Conservation (phyloP, 2,888 invertebrate species). For the Drosophila anomalata region DNA sequence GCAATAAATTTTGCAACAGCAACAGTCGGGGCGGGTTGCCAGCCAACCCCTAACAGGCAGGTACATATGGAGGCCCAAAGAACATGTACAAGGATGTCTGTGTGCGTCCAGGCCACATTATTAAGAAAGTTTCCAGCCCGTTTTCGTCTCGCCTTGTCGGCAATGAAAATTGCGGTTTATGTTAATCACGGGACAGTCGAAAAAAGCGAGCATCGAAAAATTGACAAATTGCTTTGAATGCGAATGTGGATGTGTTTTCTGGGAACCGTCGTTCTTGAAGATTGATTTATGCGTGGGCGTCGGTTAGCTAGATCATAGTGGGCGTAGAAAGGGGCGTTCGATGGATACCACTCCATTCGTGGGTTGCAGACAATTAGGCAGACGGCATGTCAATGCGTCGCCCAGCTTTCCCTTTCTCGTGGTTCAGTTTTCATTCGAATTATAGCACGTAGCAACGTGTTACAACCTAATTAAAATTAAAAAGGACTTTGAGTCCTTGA, state of each 20-base stretch:
- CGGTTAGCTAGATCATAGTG: neutral
- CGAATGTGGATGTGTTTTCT: conserved; percentile 30
- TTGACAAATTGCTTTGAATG: conserved; percentile 73
- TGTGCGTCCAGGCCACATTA: conserved; percentile 57
- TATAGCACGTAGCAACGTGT: conserved; percentile 73
- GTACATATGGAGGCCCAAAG: conserved; percentile 46
- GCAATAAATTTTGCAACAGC: conserved; percentile 57
- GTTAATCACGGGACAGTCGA: conserved; percentile 67
- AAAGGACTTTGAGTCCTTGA: conserved; percentile 72
- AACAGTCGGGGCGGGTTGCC: conserved; percentile 28
- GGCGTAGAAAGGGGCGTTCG: conserved; percentile 14
- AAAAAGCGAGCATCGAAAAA: conserved; percentile 50
- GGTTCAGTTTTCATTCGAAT: conserved; percentile 33
- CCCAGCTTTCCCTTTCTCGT: conserved; percentile 20
- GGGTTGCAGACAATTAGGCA: conserved; percentile 64
- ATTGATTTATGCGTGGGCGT: conserved; percentile 48
- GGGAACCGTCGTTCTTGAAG: conserved; percentile 19
- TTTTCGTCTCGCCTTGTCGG: conserved; percentile 36
- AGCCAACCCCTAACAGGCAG: conserved; percentile 3
- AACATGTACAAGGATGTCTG: conserved; percentile 9
- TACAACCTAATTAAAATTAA: conserved; percentile 78
- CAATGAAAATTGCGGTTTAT: conserved; percentile 73
- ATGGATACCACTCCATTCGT: conserved; percentile 17
- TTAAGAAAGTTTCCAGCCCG: conserved; percentile 67
- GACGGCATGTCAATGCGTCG: conserved; percentile 33